These are phyloP conservation scores for Neopelma chrysocephalum DNA, from an alignment of 2,797 vertebrate species.

Conservation along the genomic window DNA sequence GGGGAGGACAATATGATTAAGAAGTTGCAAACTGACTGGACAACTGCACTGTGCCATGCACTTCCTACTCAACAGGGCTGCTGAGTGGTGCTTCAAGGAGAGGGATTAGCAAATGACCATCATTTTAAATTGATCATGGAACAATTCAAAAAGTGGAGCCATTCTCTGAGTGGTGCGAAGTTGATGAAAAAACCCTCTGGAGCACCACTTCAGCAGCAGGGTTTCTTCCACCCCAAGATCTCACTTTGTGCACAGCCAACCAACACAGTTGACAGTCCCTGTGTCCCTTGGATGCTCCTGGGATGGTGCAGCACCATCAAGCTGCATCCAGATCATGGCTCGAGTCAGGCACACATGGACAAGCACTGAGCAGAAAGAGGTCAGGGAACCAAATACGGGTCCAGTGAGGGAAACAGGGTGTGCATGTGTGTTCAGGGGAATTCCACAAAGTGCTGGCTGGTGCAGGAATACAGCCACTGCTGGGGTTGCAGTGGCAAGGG, in stretches of 20 bases:
- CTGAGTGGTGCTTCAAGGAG: neutral
- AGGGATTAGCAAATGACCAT: neutral
- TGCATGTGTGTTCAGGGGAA: neutral
- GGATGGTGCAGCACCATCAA: neutral
- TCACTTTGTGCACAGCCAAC: neutral
- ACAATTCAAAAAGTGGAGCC: neutral
- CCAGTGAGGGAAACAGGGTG: accelerated
- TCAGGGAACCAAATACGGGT: accelerated
- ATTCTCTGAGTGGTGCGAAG: neutral
- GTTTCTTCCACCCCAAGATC: neutral
- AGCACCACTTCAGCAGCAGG: neutral
- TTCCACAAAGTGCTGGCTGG: accelerated
- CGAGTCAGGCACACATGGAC: accelerated
- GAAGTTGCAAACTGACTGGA: neutral
- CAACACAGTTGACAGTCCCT: accelerated
- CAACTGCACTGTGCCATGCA: neutral
- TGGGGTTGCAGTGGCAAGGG: neutral
- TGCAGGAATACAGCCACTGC: neutral
- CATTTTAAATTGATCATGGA: neutral
- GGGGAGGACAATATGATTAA: neutral
- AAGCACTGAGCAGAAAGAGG: neutral
- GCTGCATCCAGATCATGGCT: neutral
- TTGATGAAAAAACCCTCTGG: accelerated
- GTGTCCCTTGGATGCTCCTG: neutral
- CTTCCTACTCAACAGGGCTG: neutral